Evolutionary conservation across 2,113 vertebrate genomes (phyloP).

Genomic region (Dendrocopos noguchii): DNA sequence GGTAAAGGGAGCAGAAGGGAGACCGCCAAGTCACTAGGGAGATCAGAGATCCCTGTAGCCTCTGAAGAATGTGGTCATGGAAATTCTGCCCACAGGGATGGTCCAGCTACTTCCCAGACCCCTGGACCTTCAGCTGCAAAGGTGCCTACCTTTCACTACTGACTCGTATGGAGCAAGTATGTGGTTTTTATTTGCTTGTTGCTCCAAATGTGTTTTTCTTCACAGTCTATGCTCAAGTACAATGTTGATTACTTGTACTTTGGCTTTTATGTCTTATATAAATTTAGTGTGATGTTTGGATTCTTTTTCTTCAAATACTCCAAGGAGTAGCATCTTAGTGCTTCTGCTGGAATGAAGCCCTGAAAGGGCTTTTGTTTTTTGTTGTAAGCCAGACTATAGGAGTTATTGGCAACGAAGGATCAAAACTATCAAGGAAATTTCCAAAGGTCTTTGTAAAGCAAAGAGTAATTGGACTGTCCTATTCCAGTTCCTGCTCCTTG

Average conservation of each 20-base stretch:
- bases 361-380: not conserved
- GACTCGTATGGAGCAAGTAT: not conserved
- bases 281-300: not conserved
- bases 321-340: not conserved
- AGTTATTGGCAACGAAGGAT: not conserved
- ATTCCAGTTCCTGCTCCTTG: not conserved
- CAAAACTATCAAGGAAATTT: not conserved
- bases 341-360: not conserved
- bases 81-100: not conserved
- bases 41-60: not conserved
- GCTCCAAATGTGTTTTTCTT: slow-evolving; percentile 7
- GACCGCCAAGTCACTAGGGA: not conserved
- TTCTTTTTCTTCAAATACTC: not conserved
- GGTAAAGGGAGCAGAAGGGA: not conserved
- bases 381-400: not conserved
- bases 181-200: slow-evolving; percentile 27
- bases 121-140: not conserved
- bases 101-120: not conserved
- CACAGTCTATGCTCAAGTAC: not conserved
- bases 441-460: not conserved
- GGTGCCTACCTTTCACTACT: not conserved
- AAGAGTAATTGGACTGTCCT: not conserved
- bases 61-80: not conserved
- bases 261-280: slow-evolving; percentile 28
- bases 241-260: slow-evolving; percentile 38